These are phyloP conservation scores for Carcina quercana DNA, from an alignment of 2,888 invertebrate species.

Conservation along the genomic window DNA sequence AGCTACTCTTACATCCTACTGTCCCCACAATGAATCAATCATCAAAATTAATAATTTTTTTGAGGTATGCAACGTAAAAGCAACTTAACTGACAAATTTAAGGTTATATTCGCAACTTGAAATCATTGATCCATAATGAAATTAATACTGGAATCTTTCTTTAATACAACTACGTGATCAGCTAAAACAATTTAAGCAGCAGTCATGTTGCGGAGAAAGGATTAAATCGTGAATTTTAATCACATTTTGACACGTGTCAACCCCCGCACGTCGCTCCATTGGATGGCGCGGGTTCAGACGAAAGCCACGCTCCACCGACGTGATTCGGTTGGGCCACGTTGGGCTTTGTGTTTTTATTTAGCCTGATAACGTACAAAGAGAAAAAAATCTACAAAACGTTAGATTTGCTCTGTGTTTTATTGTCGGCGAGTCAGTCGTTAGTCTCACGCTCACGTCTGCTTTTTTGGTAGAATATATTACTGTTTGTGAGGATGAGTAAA, in stretches of 20 bases:
- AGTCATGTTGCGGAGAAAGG: conserved; percentile 11
- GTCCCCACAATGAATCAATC: too few relatives aligned
- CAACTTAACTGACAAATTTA: too few relatives aligned
- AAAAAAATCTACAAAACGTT: conserved; percentile 18
- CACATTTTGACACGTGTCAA: conserved; percentile 37
- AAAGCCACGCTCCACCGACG: conserved; percentile 6
- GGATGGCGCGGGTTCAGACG: conserved; percentile 29
- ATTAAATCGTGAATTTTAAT: conserved; percentile 9
- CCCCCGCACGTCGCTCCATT: conserved; percentile 28
- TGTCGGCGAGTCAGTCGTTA: not conserved
- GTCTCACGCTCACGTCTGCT: not conserved
- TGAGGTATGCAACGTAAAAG: too few relatives aligned
- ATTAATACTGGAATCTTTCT: too few relatives aligned
- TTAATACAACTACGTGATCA: too few relatives aligned
- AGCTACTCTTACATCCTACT: too few relatives aligned
- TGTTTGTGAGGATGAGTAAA: too few relatives aligned
- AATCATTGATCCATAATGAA: too few relatives aligned
- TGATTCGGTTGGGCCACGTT: conserved; percentile 11
- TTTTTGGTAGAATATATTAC: too few relatives aligned
- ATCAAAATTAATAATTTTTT: too few relatives aligned
- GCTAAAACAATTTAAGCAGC: too few relatives aligned
- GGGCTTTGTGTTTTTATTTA: conserved; percentile 34
- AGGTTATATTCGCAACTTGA: too few relatives aligned
- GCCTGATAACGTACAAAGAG: conserved; percentile 15
- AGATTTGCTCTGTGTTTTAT: conserved; percentile 5